A percentile compares a stretch with the other conserved stretches of the same genome.
Conservation (phyloP, 2,113 vertebrate genomes). For the Sinosuthora webbiana region DNA sequence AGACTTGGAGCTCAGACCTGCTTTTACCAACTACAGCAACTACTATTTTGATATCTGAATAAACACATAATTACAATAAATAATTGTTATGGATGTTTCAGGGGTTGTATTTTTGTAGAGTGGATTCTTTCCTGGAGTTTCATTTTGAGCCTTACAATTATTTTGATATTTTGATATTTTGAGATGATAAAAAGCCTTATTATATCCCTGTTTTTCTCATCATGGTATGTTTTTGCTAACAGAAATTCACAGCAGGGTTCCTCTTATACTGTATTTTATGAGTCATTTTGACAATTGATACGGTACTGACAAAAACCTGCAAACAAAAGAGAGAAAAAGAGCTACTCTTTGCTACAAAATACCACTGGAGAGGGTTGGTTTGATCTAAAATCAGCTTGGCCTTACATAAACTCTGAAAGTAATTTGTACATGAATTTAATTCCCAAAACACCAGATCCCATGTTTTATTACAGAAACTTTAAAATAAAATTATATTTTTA, state of each 20-base stretch:
- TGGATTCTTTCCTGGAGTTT: not conserved
- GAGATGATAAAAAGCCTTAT: not conserved
- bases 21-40: not conserved
- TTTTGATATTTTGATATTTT: not conserved
- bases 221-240: not conserved
- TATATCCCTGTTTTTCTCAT: not conserved
- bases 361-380: not conserved
- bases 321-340: not conserved
- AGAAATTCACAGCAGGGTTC: constrained; percentile 16
- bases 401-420: not conserved
- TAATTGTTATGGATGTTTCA: not conserved
- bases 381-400: not conserved
- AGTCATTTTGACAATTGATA: constrained; percentile 20
- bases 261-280: not conserved
- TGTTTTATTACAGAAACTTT: not conserved
- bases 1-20: not conserved
- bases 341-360: not conserved
- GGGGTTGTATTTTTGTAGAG: not conserved
- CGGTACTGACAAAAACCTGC: not conserved
- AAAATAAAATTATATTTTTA: not conserved
- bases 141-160: not conserved
- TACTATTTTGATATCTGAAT: not conserved
- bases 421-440: not conserved
- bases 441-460: not conserved
- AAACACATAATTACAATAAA: not conserved